Conservation (phyloP, 2,888 invertebrate species). For the Cosmia pyralina region DNA sequence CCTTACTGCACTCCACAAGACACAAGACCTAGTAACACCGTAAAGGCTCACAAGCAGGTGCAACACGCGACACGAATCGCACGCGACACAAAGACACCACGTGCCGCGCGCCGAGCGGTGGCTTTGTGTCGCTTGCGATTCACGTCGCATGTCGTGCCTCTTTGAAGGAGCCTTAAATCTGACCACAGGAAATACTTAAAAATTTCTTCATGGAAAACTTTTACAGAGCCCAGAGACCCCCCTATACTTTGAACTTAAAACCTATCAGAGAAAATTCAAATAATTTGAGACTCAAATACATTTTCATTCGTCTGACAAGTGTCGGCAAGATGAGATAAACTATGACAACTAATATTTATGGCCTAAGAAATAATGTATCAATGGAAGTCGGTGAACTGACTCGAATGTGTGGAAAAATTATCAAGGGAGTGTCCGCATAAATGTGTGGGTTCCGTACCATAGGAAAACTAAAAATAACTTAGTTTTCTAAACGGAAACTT, state of each 20-base stretch:
- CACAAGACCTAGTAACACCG: no score
- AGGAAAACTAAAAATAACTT: no score
- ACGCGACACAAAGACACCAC: no score
- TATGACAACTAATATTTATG: conserved; percentile 28
- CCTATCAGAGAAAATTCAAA: conserved; percentile 4
- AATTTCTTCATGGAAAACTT: not conserved
- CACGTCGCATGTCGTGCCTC: no score
- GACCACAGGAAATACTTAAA: not conserved
- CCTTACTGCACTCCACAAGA: no score
- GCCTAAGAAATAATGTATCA: conserved; percentile 30
- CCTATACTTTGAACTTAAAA: not conserved
- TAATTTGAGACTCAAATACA: conserved; percentile 7
- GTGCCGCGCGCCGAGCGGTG: no score
- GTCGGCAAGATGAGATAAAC: conserved; percentile 11
- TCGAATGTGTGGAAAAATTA: not conserved
- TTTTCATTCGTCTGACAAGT: conserved; percentile 23
- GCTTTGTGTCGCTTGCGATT: no score
- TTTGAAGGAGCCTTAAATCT: not conserved
- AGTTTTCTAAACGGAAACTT: no score
- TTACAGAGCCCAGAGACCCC: not conserved
- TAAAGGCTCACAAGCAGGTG: no score
- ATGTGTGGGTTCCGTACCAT: not conserved
- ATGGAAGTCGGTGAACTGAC: conserved; percentile 12
- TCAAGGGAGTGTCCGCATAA: not conserved
- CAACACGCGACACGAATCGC: no score